Evolutionary conservation across 2,113 vertebrate genomes (phyloP), one percentile per base, ranked within the genome.

Genomic region (Epinephelus cyanopodus): DNA sequence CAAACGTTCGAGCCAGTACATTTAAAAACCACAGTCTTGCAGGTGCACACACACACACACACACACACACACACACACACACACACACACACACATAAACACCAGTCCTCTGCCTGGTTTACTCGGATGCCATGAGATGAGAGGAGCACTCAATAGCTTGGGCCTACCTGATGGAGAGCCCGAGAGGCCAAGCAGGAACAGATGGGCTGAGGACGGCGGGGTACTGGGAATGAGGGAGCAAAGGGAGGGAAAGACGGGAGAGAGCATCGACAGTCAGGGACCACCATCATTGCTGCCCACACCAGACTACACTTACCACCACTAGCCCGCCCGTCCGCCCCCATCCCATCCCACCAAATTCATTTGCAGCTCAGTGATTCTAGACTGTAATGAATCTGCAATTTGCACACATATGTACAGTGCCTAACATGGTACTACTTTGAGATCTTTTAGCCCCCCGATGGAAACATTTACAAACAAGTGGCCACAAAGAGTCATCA

Each of bases 401-500:
- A 93, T 93, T 95, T 94, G 83, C 91, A 93, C 90, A 93, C 91
- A 94, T 92, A 93, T 94, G 92, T 84, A 89, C 27, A 15, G 77
- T 63, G 72, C 88, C 87, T 83, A 83, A 87, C 91, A 88, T 87
- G 87, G 88, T 85, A 87, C 87, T 88, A 84, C 87, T 94, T 85
- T 91, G 70, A 88, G 78, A 86, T 86, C 89, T 82, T 89, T 93
- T 90, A 88, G 90, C 82, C 93, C 90, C 84, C 92, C 66, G 91
- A 93, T 95, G 93, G 94, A 94, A 95, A 89, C 94, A 92, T 95
- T 96, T 95, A 94, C 91, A 93, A 93, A 94, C 93, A 93, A 95
- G 90, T 89, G 92, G 91, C 92, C 89, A 82, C 87, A 83, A 89
- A 93, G 91, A 92, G 87, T 90, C 90, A 92, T 93, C 88, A 92